Evolutionary conservation across 64 coral and sea anemone species (phyloP), one percentile per base, ranked within the genome.

Genomic region (Montipora foliosa): DNA sequence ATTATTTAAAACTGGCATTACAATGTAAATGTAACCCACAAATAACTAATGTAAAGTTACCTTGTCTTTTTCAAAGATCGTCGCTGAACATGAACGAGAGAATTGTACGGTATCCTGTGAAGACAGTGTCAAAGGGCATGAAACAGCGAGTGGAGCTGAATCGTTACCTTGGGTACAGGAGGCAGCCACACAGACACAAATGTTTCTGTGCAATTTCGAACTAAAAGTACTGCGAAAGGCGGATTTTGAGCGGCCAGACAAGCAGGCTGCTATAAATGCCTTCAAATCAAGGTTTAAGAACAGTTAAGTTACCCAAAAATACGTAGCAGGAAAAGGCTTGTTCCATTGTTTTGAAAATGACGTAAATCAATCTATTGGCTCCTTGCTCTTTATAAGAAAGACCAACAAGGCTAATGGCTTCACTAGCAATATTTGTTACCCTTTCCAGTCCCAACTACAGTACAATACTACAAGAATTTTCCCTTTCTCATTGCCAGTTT

Each of bases 171-270:
- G 68, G n/a, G 59, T 47, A 77, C 73, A 89, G 37, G 73, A 89
- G 44, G 68, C 76, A 15, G 1, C 22, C 50, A 89, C 87, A 21
- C 87, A 89, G 50, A 89, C 87, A 51, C 73, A 20, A 89, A 76
- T 47, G 74, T 77, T 17, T 78, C 70, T 50, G 73, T 75, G 12
- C 72, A 89, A 62, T 55, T 89, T 62, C 73, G 73, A 44, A 89
- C 24, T 17, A 89, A 89, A 64, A 44, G 25, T 57, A 59, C 78
- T 55, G 49, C 51, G 5, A 80, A 57, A 80, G 78, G 78, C n/a
- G 11, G 60, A 83, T 22, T 83, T 20, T 60, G 80, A 25, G 3
- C 11, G 55, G 25, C 60, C 60, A 13, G 51, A 61, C 19, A 61
- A 58, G 20, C 60, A 61, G 51, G 80, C 80, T 83, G 80, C 59